A percentile compares a stretch with the other conserved stretches of the same genome.
phyloP scores from a whole-genome alignment of 2,888 invertebrate genomes.

The Ceratothoa steindachneri region DNA sequence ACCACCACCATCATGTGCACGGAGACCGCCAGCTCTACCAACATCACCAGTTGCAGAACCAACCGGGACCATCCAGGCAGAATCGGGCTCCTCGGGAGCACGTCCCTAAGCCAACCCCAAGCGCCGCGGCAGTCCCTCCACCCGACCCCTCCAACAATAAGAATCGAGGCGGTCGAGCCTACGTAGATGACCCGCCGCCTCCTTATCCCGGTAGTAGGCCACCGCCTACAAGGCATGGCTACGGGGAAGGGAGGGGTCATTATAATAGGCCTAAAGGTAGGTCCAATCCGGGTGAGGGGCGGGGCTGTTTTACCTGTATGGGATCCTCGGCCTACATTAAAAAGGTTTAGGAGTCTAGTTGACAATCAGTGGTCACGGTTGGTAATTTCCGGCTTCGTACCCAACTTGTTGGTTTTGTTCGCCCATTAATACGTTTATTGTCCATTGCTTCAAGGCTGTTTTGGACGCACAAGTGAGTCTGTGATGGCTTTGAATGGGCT shows the following conservation, averaged over 20 bases:
- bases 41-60: slow-evolving; percentile 12
- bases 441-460: too few relatives aligned
- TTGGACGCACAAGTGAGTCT: too few relatives aligned
- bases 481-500: too few relatives aligned
- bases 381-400: too few relatives aligned
- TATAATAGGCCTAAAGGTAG: slow-evolving; percentile 54
- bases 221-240: slow-evolving; percentile 63
- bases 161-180: slow-evolving; percentile 41
- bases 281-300: too few relatives aligned
- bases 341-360: too few relatives aligned
- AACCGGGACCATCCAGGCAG: slow-evolving; percentile 25
- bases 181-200: slow-evolving; percentile 50
- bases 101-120: not conserved
- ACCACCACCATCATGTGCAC: slow-evolving; percentile 24
- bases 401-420: too few relatives aligned
- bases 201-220: slow-evolving; percentile 50
- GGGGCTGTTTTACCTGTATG: too few relatives aligned
- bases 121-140: too few relatives aligned
- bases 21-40: not conserved
- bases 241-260: slow-evolving; percentile 68
- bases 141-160: not conserved
- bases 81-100: not conserved
- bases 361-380: too few relatives aligned
- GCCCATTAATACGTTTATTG: too few relatives aligned
- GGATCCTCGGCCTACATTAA: too few relatives aligned